Evolutionary conservation across 2,797 vertebrate genomes (phyloP), one percentile per base, ranked within the genome.

Genomic region (Podarcis lilfordi): DNA sequence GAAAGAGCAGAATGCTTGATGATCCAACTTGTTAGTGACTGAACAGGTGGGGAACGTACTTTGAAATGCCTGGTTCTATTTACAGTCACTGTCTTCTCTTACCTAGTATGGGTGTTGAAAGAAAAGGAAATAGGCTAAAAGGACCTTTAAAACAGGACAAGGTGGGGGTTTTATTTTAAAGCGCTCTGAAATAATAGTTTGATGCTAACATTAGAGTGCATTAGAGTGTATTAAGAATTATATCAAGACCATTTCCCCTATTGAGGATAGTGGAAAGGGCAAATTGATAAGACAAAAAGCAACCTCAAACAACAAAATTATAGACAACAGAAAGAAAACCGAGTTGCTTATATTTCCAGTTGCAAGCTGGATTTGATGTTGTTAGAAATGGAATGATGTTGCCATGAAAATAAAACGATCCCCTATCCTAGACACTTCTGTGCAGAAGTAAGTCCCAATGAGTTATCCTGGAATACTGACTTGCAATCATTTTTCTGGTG

Each of bases 21-120:
- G 88, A 93, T 88, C 35, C 76, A 86, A 61, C 13, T 85, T 84
- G 85, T 92, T 92, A 92, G 64, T 93, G 88, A 90, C 91, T 91
- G 89, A 92, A 40, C 71, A 89, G 82, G 29, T 93, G 25, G 32
- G 61, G 69, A 95, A 91, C 89, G 86, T 86, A 27, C 5, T 88
- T 66, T 74, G 75, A 86, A 71, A 72, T 82, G 90, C 88, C 37
- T 77, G n/a, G 1, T 13, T 87, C 91, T 45, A 64, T 91, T 91
- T 90, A 91, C 55, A 89, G 77, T 80, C 66, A 89, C 89, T 91
- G 29, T 64, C 64, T 88, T 82, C 45, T 27, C 37, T 82, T 78
- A 55, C 76, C 85, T 85, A 75, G 43, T 86, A 50, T 23, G 80
- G 2, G 66, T 8, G 0, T 80, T 80, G 68, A 89, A 78, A 89